Conservation (phyloP, 2,797 vertebrate genomes). For the Schizopygopsis malacanthus region DNA sequence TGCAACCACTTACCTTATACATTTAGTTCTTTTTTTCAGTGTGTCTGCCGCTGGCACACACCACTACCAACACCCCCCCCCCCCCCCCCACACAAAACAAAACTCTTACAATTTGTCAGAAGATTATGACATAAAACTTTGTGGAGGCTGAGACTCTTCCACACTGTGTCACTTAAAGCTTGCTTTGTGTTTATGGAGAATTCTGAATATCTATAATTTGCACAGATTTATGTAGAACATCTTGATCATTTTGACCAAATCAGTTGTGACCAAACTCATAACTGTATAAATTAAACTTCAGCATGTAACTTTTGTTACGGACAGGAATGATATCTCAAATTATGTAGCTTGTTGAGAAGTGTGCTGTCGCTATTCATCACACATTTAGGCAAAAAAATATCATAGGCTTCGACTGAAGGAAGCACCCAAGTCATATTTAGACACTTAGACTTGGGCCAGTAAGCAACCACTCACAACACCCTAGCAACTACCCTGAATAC, state of each 20-base stretch:
- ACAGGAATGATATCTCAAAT: neutral
- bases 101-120: slow-evolving; percentile 31
- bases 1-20: no score
- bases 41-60: no score
- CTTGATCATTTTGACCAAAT: neutral
- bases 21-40: no score
- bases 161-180: slow-evolving; percentile 9
- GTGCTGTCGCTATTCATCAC: neutral
- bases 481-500: neutral
- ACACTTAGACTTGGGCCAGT: slow-evolving; percentile 4
- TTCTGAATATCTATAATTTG: neutral
- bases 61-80: no score
- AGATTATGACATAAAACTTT: slow-evolving; percentile 43
- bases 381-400: neutral
- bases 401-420: neutral
- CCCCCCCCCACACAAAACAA: slow-evolving; percentile 28
- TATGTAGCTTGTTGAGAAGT: neutral
- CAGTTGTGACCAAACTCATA: neutral
- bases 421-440: neutral
- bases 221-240: neutral
- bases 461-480: slow-evolving; percentile 2
- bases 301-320: neutral
- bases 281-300: neutral
- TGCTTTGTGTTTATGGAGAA: neutral
- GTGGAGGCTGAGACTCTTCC: slow-evolving; percentile 24